Base-by-base conservation (phyloP, 1,140 invertebrate genomes). In the Ostrea edulis region DNA sequence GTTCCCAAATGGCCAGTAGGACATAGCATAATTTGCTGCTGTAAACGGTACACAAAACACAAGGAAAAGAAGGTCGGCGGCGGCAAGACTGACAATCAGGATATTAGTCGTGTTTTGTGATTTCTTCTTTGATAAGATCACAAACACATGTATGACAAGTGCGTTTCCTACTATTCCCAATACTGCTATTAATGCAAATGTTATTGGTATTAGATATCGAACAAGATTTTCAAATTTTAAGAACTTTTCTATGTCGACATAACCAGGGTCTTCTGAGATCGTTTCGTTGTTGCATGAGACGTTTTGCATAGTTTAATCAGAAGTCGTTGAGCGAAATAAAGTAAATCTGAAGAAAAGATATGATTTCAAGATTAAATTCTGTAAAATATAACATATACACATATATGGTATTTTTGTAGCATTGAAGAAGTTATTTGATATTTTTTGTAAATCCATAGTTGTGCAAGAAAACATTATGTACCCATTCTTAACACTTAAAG, bases 131-230 rank as follows among this genome's bases (percentile, higher is more conserved):
- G 35, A 62, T 14, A 62, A 2, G 0, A 85, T 29, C 20, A 65
- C 22, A 58, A 11, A 35, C 35, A 62, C 35, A 44, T 44, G 35
- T 44, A 44, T 25, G 17, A 35, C 58, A 12, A 85, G 11, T 5
- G 58, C 35, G 29, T 85, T 85, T 25, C 84, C 84, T 44, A 62
- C n/a, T 8, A 85, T 14, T 85, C 84, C 84, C 1, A 85, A 14
- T 25, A 85, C 2, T 44, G 20, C n/a, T n/a, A 85, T 25, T 9
- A 85, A 25, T 85, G 20, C 84, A 85, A 58, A 85, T 12, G 62
- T 44, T 20, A 62, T 25, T 35, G 84, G 84, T 4, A 85, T 62
- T 12, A 85, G 25, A 68, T 68, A 68, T n/a, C 22, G n/a, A 1
- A 68, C 22, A 9, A 68, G 7, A 11, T 68, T 68, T 68, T 68